Percentiles rank a stretch among this genome's conserved stretches.
phyloP scores from a whole-genome alignment of 1,140 invertebrate genomes.

The Macrobrachium nipponense region DNA sequence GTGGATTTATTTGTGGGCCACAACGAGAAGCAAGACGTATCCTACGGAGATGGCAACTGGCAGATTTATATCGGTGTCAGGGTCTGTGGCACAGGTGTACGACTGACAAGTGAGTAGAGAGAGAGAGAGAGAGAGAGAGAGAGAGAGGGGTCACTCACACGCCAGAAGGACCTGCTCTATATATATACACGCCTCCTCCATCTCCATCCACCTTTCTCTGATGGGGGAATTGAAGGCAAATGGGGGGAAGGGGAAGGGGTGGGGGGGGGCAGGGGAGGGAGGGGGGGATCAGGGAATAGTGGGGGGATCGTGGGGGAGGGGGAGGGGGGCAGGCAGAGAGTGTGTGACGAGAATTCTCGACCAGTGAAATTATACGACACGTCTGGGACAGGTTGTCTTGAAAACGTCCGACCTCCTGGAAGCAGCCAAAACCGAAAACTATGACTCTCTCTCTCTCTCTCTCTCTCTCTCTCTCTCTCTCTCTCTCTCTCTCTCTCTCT shows the following conservation, averaged over 20 bases:
- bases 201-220: neutral
- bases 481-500: neutral
- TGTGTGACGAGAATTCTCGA: neutral
- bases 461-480: slow-evolving; percentile 4
- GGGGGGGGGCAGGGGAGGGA: neutral
- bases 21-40: too few species aligned
- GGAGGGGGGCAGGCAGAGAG: neutral
- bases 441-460: neutral
- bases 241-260: neutral
- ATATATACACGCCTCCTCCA: neutral
- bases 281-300: neutral
- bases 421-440: neutral
- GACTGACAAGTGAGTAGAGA: neutral
- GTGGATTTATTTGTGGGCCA: too few species aligned
- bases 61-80: neutral
- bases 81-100: neutral
- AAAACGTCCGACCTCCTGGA: too few species aligned
- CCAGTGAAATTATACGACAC: too few species aligned
- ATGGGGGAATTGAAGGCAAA: neutral
- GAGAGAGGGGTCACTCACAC: neutral
- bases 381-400: too few species aligned
- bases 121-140: slow-evolving; percentile 6
- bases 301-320: neutral
- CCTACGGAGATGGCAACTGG: neutral
- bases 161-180: neutral